These are phyloP conservation scores for Lathronympha strigana DNA, from an alignment of 2,888 invertebrate genomes.

Conservation along the genomic window DNA sequence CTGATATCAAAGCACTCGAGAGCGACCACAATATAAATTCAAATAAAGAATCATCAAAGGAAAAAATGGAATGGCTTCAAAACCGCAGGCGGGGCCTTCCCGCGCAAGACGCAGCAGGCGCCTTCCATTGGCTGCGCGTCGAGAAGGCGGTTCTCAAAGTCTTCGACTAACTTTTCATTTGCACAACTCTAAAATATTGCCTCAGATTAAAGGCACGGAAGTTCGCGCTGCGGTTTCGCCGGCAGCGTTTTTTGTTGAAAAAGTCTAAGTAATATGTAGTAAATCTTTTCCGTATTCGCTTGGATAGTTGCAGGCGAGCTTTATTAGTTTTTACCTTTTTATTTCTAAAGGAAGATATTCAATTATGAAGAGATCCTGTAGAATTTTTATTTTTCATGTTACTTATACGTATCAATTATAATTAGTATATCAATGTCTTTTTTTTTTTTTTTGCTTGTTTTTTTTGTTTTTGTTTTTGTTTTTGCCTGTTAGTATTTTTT, in stretches of 20 bases:
- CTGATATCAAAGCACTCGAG: conserved; percentile 50
- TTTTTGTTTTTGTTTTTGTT: too few species aligned
- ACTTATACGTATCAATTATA: too few species aligned
- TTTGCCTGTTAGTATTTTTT: too few species aligned
- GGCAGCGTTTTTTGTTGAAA: conserved; percentile 63
- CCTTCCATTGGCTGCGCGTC: conserved; percentile 78
- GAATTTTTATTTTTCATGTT: too few species aligned
- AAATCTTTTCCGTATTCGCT: conserved; percentile 47
- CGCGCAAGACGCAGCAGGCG: conserved; percentile 79
- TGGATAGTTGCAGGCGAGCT: conserved; percentile 11
- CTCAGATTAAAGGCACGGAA: conserved; percentile 76
- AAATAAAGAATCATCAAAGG: conserved; percentile 80
- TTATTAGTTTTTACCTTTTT: conserved; percentile 1
- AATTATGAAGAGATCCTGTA: too few species aligned
- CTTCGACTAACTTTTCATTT: conserved; percentile 82
- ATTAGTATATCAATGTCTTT: too few species aligned
- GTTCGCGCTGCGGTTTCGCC: conserved; percentile 73
- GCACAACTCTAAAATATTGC: conserved; percentile 81
- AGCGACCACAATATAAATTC: conserved; percentile 68
- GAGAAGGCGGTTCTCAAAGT: conserved; percentile 74
- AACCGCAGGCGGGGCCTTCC: conserved; percentile 78
- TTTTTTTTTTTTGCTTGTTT: too few species aligned
- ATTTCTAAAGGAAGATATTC: too few species aligned
- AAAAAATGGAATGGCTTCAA: conserved; percentile 78
- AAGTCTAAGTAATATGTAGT: conserved; percentile 55